phyloP scores from a whole-genome alignment of 2,113 vertebrate species.

The Labeo rohita region DNA sequence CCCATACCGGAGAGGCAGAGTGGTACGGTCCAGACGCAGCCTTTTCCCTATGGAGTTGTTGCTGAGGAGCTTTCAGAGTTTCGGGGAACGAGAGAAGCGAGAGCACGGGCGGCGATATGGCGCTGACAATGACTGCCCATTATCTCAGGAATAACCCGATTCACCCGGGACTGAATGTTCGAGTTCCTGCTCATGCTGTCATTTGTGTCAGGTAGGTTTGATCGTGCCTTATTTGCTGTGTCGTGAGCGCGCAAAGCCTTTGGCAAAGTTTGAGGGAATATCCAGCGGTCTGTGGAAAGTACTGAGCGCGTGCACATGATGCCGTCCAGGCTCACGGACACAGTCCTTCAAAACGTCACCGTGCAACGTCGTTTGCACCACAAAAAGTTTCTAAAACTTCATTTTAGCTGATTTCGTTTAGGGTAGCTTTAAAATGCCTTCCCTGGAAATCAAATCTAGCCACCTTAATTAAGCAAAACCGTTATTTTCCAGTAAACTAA shows the following conservation, averaged over 20 bases:
- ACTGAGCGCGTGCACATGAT: constrained; percentile 39
- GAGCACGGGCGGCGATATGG: constrained; percentile 56
- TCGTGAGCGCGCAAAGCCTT: background rate
- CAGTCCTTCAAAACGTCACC: constrained; percentile 7
- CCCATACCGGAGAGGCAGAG: constrained; percentile 38
- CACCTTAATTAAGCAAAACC: background rate
- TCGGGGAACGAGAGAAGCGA: constrained; percentile 51
- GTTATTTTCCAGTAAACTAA: background rate
- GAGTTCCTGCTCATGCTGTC: constrained; percentile 65
- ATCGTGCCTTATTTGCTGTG: background rate
- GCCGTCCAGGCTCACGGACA: constrained; percentile 35
- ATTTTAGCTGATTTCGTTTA: background rate
- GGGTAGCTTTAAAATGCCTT: background rate
- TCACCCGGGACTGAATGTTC: constrained; percentile 49
- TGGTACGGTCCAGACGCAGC: constrained; percentile 78
- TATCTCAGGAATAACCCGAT: constrained; percentile 62
- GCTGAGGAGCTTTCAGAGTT: constrained; percentile 77
- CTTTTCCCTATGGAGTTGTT: constrained; percentile 73
- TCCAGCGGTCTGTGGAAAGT: constrained; percentile 29
- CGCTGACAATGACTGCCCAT: constrained; percentile 63
- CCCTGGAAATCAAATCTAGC: background rate
- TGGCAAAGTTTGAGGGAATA: constrained; percentile 37
- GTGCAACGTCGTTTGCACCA: background rate
- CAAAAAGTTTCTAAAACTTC: constrained; percentile 35
- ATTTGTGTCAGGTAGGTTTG: constrained; percentile 71